phyloP scores from a whole-genome alignment of 2,888 invertebrate species.

The Lumbricus terrestris region DNA sequence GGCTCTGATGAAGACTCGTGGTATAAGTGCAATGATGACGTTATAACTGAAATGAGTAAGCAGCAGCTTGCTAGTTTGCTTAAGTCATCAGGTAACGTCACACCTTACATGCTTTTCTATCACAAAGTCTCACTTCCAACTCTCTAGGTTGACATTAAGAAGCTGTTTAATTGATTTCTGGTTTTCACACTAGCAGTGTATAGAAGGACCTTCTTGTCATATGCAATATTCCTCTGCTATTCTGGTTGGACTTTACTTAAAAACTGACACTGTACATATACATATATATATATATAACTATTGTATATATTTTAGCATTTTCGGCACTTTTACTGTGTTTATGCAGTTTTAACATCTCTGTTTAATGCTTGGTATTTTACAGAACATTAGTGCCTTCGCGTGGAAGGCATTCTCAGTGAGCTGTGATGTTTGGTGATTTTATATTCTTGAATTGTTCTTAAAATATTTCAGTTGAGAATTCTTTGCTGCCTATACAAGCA shows the following conservation, averaged over 20 bases:
- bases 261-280: neutral
- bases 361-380: neutral
- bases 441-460: neutral
- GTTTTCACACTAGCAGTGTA: neutral
- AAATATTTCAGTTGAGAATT: neutral
- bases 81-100: neutral
- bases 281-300: no score
- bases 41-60: neutral
- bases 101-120: slow-evolving; percentile 9
- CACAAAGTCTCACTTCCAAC: neutral
- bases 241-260: neutral
- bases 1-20: neutral
- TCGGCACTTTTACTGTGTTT: neutral
- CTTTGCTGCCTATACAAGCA: neutral
- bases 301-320: neutral
- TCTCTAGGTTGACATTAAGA: neutral
- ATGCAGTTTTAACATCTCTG: neutral
- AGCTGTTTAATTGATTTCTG: neutral
- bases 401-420: neutral
- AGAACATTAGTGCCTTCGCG: neutral
- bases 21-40: slow-evolving; percentile 8
- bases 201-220: neutral
- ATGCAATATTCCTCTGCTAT: neutral
- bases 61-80: neutral
- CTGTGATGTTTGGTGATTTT: neutral